Percentiles rank a stretch among this genome's conserved stretches.
phyloP scores from a whole-genome alignment of 2,113 vertebrate species.

The Chaetorhynchus papuensis region DNA sequence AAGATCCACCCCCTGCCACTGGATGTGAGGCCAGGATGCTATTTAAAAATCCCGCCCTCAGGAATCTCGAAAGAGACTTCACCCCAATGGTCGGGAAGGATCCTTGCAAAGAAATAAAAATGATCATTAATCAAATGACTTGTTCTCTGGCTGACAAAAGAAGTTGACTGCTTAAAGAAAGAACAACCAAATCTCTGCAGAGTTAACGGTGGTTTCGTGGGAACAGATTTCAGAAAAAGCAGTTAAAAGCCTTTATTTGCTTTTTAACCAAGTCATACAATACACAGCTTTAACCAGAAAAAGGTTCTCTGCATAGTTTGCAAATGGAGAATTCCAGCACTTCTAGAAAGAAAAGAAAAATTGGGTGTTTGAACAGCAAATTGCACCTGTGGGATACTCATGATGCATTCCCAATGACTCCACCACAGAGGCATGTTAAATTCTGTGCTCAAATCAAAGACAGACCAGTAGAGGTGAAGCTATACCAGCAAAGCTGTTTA shows the following conservation, averaged over 20 bases:
- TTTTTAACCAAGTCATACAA: neutral
- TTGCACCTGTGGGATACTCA: neutral
- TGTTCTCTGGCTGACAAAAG: slow-evolving; percentile 25
- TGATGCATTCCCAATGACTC: neutral
- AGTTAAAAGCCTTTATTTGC: neutral
- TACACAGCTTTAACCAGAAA: neutral
- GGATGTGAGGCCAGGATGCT: slow-evolving; percentile 75
- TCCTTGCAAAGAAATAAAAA: slow-evolving; percentile 78
- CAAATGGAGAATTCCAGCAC: neutral
- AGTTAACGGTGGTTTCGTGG: neutral
- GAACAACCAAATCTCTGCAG: neutral
- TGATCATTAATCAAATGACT: slow-evolving; percentile 55
- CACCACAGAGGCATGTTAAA: neutral
- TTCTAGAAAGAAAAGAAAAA: neutral
- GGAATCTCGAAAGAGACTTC: slow-evolving; percentile 78
- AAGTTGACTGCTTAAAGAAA: slow-evolving; percentile 35
- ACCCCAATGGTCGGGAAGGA: slow-evolving; percentile 78
- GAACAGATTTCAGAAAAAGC: neutral
- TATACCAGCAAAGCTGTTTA: neutral
- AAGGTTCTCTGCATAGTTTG: neutral
- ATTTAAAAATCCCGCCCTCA: slow-evolving; percentile 78
- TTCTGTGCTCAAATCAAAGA: neutral
- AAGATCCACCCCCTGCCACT: slow-evolving; percentile 72
- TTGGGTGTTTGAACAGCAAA: neutral
- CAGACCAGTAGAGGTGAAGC: neutral